These are phyloP conservation scores for Cyprinus carpio DNA, from an alignment of 2,113 vertebrate species.

Conservation along the genomic window DNA sequence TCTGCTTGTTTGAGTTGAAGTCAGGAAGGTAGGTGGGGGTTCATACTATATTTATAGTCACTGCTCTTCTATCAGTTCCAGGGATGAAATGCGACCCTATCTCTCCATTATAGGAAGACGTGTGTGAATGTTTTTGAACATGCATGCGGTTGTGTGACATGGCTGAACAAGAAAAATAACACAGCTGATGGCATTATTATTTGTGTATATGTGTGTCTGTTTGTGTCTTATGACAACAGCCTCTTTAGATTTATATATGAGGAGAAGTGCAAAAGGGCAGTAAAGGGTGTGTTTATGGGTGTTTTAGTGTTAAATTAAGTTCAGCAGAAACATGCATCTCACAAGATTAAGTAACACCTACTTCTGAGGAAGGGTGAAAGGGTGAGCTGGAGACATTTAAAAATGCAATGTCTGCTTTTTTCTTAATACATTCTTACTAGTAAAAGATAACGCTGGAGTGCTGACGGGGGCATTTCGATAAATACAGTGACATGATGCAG, in stretches of 20 bases:
- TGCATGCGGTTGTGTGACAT: not conserved
- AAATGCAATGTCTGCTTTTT: not conserved
- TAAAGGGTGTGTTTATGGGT: not conserved
- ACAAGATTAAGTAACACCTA: not conserved
- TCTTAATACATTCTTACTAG: not conserved
- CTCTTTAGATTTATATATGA: not conserved
- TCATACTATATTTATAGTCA: slow-evolving; percentile 18
- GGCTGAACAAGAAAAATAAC: not conserved
- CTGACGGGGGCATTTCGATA: not conserved
- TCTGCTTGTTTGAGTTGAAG: not conserved
- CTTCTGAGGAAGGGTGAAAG: not conserved
- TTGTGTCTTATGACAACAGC: not conserved
- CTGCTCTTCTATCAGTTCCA: not conserved
- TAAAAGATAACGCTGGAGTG: not conserved
- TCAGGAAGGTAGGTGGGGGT: not conserved
- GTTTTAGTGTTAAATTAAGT: not conserved
- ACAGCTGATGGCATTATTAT: not conserved
- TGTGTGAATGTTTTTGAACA: slow-evolving; percentile 2
- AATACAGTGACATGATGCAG: not conserved
- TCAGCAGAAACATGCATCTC: not conserved
- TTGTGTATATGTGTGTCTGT: not conserved
- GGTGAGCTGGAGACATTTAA: not conserved
- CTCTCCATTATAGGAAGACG: not conserved
- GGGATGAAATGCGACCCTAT: slow-evolving; percentile 5
- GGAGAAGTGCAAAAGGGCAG: not conserved